phyloP scores from a whole-genome alignment of 2,113 vertebrate genomes.

The Apteryx mantelli region DNA sequence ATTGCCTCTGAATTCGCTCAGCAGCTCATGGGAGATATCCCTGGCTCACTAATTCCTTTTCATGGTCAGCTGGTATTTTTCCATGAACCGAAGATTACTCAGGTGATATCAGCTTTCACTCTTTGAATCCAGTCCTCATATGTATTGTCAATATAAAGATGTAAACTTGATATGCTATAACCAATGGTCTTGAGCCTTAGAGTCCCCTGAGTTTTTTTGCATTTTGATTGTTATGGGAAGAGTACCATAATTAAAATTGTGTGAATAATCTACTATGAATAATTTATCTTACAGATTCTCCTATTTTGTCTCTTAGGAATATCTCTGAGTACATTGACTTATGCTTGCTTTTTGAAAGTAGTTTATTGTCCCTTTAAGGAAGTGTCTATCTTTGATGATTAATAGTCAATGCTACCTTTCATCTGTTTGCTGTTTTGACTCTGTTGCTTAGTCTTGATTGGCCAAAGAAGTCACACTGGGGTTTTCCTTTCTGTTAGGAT shows the following conservation, averaged over 20 bases:
- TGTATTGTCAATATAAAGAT: not conserved
- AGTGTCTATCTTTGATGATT: not conserved
- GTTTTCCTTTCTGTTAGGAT: not conserved
- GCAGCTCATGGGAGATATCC: not conserved
- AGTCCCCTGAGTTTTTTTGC: not conserved
- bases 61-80: not conserved
- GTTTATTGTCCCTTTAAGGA: slow-evolving; percentile 15
- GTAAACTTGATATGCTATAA: not conserved
- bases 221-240: not conserved
- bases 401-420: not conserved
- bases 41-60: not conserved
- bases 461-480: not conserved
- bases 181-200: not conserved
- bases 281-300: slow-evolving; percentile 25
- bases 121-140: not conserved
- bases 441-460: not conserved
- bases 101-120: not conserved
- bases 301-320: slow-evolving; percentile 24
- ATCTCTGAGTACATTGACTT: slow-evolving; percentile 33
- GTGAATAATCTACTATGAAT: slow-evolving; percentile 45
- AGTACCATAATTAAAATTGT: slow-evolving; percentile 31
- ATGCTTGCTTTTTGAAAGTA: not conserved
- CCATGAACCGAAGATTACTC: not conserved
- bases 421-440: not conserved
- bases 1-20: not conserved